Evolutionary conservation across 2,888 invertebrate species (phyloP), one percentile per base, ranked within the genome.

Genomic region (Limenitis camilla): DNA sequence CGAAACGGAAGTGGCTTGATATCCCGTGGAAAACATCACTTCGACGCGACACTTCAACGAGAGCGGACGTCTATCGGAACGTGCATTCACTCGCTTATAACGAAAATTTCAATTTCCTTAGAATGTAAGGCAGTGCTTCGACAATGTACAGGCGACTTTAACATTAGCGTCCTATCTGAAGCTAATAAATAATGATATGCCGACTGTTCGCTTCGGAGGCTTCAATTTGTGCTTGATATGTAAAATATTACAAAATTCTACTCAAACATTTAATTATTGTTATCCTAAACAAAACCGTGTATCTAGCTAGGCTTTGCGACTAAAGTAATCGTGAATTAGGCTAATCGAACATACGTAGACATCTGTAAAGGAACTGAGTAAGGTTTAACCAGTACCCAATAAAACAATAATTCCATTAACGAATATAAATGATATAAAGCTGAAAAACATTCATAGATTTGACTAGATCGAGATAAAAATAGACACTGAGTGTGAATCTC

Each of bases 51-150:
- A 73, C 65, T 66, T 69, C 73, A 67, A 68, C 65, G 67, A 62
- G 72, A 67, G 65, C 68, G 66, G 74, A 75, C 74, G 73, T 74
- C 66, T 67, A 61, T 62, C 60, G 63, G 57, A 60, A 56, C 52
- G 53, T 56, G 54, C 57, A 73, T 64, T 63, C 67, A 61, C 67
- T 70, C 67, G 69, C 71, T 68, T 71, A 74, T 39, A 43, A 49
- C 39, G 42, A 74, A 65, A 61, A 65, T 61, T 60, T 62, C 58
- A 66, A 47, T 53, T 69, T 76, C 79, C 81, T 81, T 83, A 85
- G 68, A 74, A 76, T 76, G 72, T 84, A 86, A 85, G 86, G 86
- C 86, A 87, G 86, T 87, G 84, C 78, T 81, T 76, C 69, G 68
- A 74, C 67, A 74, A 41, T 47, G 35, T 47, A 47, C 49, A 53